Percentiles rank a stretch among this genome's conserved stretches.
Evolutionary conservation across 2,113 vertebrate genomes (phyloP).

Genomic region (Leiothrix lutea): DNA sequence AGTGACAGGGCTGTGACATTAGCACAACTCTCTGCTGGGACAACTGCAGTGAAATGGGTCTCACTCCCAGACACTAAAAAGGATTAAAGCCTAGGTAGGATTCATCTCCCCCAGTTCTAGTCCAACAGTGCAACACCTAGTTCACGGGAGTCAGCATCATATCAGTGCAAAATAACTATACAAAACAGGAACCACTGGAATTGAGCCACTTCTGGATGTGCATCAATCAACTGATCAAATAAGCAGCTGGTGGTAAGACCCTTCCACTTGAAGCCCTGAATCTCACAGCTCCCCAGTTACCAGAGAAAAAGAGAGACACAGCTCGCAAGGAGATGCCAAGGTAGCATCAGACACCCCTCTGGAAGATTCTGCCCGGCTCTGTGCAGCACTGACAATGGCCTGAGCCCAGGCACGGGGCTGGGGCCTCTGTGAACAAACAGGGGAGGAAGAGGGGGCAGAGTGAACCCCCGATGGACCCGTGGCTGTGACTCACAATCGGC

Average conservation of each 20-base stretch:
- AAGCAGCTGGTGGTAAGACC: not conserved
- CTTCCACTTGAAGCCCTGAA: not conserved
- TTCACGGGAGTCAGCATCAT: not conserved
- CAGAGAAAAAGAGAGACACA: not conserved
- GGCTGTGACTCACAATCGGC: constrained; percentile 84
- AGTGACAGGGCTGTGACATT: not conserved
- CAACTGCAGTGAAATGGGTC: not conserved
- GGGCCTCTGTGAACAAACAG: accelerated
- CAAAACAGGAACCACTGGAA: not conserved
- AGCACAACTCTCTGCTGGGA: not conserved
- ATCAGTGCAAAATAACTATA: not conserved
- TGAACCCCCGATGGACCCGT: accelerated
- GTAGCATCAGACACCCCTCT: not conserved
- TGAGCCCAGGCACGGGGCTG: not conserved
- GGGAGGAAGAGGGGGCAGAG: accelerated
- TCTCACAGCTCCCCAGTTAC: not conserved
- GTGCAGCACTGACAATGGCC: accelerated
- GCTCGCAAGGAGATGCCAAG: not conserved
- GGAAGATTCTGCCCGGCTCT: not conserved
- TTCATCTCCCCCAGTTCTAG: not conserved
- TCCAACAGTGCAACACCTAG: not conserved
- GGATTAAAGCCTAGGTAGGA: not conserved
- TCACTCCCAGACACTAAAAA: not conserved
- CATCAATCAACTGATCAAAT: not conserved
- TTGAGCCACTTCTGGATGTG: not conserved